Conservation (phyloP, 2,797 vertebrate species). For the Peromyscus attwateri region DNA sequence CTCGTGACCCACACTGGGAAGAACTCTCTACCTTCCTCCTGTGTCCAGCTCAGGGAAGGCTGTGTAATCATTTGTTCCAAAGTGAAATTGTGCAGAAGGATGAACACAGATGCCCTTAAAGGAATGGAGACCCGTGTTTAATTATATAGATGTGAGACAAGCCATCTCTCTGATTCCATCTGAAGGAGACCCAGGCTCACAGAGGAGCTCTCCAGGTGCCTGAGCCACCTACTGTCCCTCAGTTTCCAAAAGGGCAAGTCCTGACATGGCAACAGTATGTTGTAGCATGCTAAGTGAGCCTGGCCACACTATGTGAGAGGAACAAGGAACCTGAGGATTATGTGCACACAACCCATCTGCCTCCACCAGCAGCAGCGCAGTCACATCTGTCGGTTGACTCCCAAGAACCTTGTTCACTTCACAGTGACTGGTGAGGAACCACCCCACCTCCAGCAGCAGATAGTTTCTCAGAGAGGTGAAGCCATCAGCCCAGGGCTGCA, state of each 20-base stretch:
- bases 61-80: background rate
- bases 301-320: background rate
- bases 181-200: background rate
- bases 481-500: background rate
- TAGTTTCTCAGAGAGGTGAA: background rate
- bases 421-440: accelerated
- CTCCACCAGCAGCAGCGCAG: background rate
- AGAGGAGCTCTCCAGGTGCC: background rate
- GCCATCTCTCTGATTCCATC: background rate
- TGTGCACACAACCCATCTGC: too few species aligned
- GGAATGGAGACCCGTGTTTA: background rate
- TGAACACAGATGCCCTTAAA: background rate
- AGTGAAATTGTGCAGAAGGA: background rate
- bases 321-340: background rate
- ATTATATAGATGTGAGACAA: background rate
- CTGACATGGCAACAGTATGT: background rate
- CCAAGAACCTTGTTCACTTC: background rate
- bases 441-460: background rate
- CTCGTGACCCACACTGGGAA: background rate
- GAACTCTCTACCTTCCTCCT: background rate
- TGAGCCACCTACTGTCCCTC: background rate
- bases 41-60: background rate
- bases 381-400: background rate
- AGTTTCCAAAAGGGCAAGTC: background rate
- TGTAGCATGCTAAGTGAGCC: background rate